A percentile compares a stretch with the other conserved stretches of the same genome.
These are phyloP conservation scores for Sebastes flavidus DNA, from an alignment of 2,797 vertebrate species.

Conservation along the genomic window DNA sequence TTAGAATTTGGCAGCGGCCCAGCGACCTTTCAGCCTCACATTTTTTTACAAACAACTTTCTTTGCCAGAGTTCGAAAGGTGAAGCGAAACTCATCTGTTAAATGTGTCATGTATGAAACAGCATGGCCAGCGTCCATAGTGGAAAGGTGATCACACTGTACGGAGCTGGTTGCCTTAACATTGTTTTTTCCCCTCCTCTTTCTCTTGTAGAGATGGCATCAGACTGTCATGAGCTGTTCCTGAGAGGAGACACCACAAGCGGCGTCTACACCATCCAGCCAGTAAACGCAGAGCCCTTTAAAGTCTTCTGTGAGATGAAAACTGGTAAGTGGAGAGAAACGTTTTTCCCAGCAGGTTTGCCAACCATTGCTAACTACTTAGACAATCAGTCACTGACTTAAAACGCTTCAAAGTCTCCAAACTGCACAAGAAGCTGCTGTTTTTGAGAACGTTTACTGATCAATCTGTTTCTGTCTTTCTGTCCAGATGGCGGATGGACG, in stretches of 20 bases:
- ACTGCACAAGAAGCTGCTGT: background rate
- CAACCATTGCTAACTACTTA: background rate
- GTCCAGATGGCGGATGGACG: conserved; percentile 92
- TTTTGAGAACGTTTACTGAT: background rate
- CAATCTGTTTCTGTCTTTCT: conserved; percentile 11
- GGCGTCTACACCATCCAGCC: conserved; percentile 91
- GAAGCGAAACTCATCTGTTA: background rate
- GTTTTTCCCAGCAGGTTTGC: background rate
- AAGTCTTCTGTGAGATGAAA: conserved; percentile 91
- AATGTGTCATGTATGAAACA: conserved; percentile 11
- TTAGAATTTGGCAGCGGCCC: background rate
- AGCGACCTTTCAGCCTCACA: background rate
- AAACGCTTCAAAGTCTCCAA: background rate
- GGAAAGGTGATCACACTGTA: background rate
- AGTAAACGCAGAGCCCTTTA: conserved; percentile 80
- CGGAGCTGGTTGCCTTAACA: background rate
- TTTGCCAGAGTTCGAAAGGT: conserved; percentile 23
- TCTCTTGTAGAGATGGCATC: conserved; percentile 80
- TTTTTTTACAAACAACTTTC: background rate
- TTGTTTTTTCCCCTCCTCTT: background rate
- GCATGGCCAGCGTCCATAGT: background rate
- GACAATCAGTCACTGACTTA: background rate
- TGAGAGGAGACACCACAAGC: conserved; percentile 85
- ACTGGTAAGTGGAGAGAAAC: conserved; percentile 76
- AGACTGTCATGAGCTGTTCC: conserved; percentile 91